A percentile compares a stretch with the other conserved stretches of the same genome.
phyloP scores from a whole-genome alignment of 2,113 vertebrate species.

The Ameiurus melas region DNA sequence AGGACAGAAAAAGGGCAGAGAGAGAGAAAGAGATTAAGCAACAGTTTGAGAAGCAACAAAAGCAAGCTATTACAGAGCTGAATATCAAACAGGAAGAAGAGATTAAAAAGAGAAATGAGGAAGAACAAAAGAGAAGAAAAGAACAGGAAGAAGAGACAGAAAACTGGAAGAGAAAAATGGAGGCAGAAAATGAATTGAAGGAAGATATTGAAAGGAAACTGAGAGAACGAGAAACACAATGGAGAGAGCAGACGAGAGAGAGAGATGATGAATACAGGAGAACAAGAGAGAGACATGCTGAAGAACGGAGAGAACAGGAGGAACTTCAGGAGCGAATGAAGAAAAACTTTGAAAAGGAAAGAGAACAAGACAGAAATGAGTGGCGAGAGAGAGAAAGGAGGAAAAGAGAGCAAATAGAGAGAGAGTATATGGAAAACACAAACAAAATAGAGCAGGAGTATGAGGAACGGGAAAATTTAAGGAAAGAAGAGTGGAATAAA shows the following conservation, averaged over 20 bases:
- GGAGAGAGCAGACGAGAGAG: conserved; percentile 9
- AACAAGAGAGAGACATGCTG: background rate
- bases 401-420: background rate
- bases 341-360: conserved; percentile 2
- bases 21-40: background rate
- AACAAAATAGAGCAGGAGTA: background rate
- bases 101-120: background rate
- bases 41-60: background rate
- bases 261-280: background rate
- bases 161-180: conserved; percentile 1
- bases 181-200: background rate
- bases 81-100: conserved; percentile 20
- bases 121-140: background rate
- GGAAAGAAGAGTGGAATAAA: conserved; percentile 7
- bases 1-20: conserved; percentile 2
- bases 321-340: background rate
- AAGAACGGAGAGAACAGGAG: background rate
- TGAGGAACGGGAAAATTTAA: background rate
- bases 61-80: background rate
- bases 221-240: background rate
- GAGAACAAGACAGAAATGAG: background rate
- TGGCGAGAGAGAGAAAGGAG: background rate
- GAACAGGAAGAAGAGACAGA: conserved; percentile 14
- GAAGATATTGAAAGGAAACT: background rate
- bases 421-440: background rate